A percentile compares a stretch with the other conserved stretches of the same genome.
Evolutionary conservation across 2,797 vertebrate species (phyloP).

Genomic region (Oreochromis grahami): DNA sequence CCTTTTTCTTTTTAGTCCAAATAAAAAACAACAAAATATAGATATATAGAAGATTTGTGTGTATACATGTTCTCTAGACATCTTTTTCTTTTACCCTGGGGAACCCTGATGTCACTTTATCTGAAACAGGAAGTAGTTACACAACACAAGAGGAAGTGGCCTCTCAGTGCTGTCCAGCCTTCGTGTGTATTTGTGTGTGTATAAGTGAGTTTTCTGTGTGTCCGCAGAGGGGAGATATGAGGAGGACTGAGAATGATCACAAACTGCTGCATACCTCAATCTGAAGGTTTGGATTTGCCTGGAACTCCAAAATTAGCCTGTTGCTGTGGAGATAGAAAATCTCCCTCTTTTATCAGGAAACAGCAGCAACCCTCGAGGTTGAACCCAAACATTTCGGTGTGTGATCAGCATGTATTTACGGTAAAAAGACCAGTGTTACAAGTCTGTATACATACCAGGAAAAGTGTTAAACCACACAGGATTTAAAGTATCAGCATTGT

Average conservation of each 20-base stretch:
- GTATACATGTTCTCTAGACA: neutral
- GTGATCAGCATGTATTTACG: slow-evolving; percentile 42
- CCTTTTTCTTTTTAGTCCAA: neutral
- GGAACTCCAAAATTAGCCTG: slow-evolving; percentile 73
- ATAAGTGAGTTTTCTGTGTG: neutral
- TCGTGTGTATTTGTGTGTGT: slow-evolving; percentile 13
- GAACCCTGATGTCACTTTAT: slow-evolving; percentile 61
- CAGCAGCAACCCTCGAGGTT: slow-evolving; percentile 31
- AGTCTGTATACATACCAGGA: slow-evolving; percentile 37
- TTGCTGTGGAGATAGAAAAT: slow-evolving; percentile 65
- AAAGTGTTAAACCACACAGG: slow-evolving; percentile 28
- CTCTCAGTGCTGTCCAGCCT: slow-evolving; percentile 8
- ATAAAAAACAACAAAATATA: neutral
- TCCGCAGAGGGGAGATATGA: slow-evolving; percentile 25
- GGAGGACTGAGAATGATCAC: slow-evolving; percentile 59
- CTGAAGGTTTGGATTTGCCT: slow-evolving; percentile 38
- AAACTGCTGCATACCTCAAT: slow-evolving; percentile 72
- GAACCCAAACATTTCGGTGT: slow-evolving; percentile 25
- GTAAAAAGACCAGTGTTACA: slow-evolving; percentile 32
- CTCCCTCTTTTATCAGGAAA: slow-evolving; percentile 66
- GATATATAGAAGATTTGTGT: neutral
- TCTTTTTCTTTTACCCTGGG: slow-evolving; percentile 11
- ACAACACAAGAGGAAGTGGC: slow-evolving; percentile 63
- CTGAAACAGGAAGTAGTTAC: slow-evolving; percentile 73
- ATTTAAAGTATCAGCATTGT: slow-evolving; percentile 1